Conservation (phyloP, 2,113 vertebrate genomes). For the Acanthochromis polyacanthus region DNA sequence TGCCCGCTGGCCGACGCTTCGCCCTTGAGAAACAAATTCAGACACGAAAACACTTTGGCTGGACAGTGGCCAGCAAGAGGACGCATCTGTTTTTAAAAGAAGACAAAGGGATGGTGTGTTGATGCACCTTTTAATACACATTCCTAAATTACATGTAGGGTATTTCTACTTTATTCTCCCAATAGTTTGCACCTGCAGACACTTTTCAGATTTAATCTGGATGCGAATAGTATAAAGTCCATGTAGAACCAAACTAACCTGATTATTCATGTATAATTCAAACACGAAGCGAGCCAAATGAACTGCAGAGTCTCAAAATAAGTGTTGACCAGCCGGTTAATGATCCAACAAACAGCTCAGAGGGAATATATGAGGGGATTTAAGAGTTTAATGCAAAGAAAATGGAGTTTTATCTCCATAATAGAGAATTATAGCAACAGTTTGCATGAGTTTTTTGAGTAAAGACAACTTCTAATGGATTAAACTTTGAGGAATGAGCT, state of each 20-base stretch:
- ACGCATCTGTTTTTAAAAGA: conserved; percentile 20
- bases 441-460: too few relatives aligned
- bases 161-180: not conserved
- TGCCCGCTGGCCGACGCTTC: conserved; percentile 51
- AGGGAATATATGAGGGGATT: too few relatives aligned
- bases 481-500: too few relatives aligned
- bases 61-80: conserved; percentile 53
- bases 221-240: not conserved
- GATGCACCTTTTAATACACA: not conserved
- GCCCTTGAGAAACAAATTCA: conserved; percentile 76
- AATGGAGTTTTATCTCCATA: too few relatives aligned
- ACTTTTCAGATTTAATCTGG: not conserved
- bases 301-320: too few relatives aligned
- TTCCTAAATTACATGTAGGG: too few relatives aligned
- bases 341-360: too few relatives aligned
- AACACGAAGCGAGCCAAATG: too few relatives aligned
- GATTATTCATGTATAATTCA: accelerated
- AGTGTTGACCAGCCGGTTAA: too few relatives aligned
- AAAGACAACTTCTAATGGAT: too few relatives aligned
- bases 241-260: accelerated
- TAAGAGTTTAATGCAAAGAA: too few relatives aligned
- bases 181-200: not conserved
- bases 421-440: too few relatives aligned
- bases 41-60: conserved; percentile 58
- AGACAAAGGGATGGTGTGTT: not conserved